Percentiles rank a stretch among this genome's conserved stretches.
Evolutionary conservation across 2,113 vertebrate genomes (phyloP).

Genomic region (Heliornis fulica): DNA sequence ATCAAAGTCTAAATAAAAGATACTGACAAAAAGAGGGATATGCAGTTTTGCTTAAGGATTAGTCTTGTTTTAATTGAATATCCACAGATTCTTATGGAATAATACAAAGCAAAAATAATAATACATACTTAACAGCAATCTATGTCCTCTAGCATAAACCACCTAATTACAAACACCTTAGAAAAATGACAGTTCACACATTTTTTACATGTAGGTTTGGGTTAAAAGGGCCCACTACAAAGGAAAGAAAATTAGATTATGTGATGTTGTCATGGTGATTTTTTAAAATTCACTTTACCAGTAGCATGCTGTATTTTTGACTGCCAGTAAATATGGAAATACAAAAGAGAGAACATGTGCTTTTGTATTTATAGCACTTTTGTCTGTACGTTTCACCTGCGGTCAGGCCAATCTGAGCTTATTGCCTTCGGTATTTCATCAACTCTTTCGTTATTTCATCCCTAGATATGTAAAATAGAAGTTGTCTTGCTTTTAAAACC

Average conservation of each 20-base stretch:
- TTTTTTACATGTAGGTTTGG: neutral
- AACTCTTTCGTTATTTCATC: neutral
- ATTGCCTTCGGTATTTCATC: neutral
- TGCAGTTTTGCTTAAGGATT: neutral
- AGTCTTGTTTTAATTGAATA: slow-evolving; percentile 62
- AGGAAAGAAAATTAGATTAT: neutral
- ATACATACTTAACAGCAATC: neutral
- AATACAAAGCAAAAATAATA: slow-evolving; percentile 33
- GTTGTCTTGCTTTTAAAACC: neutral
- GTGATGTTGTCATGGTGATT: neutral
- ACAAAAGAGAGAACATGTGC: slow-evolving; percentile 22
- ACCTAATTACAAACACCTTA: slow-evolving; percentile 38
- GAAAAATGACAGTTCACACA: slow-evolving; percentile 21
- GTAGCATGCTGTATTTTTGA: neutral
- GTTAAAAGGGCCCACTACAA: neutral
- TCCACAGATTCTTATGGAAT: slow-evolving; percentile 37
- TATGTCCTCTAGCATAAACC: slow-evolving; percentile 37
- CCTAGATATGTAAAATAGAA: neutral
- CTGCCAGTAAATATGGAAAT: neutral
- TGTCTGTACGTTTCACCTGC: neutral
- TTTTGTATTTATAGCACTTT: neutral
- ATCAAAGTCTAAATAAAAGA: neutral
- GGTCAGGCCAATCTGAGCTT: neutral
- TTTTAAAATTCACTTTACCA: neutral
- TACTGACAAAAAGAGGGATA: neutral